These are phyloP conservation scores for Holacanthus passer DNA, from an alignment of 2,113 vertebrate species.

Conservation along the genomic window DNA sequence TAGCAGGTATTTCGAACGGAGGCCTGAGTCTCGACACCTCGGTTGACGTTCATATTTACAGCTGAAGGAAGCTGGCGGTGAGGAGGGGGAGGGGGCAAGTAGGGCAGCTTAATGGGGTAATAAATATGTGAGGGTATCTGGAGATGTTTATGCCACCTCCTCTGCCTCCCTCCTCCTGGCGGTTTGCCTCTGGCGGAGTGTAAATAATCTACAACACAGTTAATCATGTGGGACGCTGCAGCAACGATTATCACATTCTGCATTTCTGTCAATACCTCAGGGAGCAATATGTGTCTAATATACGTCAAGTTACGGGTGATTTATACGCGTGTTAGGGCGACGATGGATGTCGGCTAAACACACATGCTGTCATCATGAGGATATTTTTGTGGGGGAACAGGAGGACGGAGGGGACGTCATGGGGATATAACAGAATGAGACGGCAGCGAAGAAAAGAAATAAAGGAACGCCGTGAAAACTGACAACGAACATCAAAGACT, in stretches of 20 bases:
- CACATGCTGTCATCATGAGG: neutral
- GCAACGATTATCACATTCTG: slow-evolving; percentile 49
- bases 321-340: slow-evolving; percentile 17
- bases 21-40: slow-evolving; percentile 29
- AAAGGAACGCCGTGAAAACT: slow-evolving; percentile 6
- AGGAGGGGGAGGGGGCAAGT: neutral
- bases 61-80: slow-evolving; percentile 2
- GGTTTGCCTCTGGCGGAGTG: slow-evolving; percentile 24
- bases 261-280: slow-evolving; percentile 59
- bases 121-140: slow-evolving; percentile 73
- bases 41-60: slow-evolving; percentile 62
- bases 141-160: slow-evolving; percentile 51
- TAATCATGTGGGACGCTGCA: slow-evolving; percentile 48
- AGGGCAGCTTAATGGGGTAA: slow-evolving; percentile 69
- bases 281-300: slow-evolving; percentile 46
- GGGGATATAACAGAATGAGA: slow-evolving; percentile 12
- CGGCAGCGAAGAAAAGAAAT: neutral
- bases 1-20: slow-evolving; percentile 34
- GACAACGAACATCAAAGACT: slow-evolving; percentile 31
- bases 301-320: slow-evolving; percentile 49
- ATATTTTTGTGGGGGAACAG: slow-evolving; percentile 14
- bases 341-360: slow-evolving; percentile 43
- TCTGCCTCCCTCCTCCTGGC: slow-evolving; percentile 10
- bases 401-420: neutral
- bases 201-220: slow-evolving; percentile 55